These are phyloP conservation scores for Apis dorsata DNA, from an alignment of 1,140 invertebrate genomes.

Conservation along the genomic window DNA sequence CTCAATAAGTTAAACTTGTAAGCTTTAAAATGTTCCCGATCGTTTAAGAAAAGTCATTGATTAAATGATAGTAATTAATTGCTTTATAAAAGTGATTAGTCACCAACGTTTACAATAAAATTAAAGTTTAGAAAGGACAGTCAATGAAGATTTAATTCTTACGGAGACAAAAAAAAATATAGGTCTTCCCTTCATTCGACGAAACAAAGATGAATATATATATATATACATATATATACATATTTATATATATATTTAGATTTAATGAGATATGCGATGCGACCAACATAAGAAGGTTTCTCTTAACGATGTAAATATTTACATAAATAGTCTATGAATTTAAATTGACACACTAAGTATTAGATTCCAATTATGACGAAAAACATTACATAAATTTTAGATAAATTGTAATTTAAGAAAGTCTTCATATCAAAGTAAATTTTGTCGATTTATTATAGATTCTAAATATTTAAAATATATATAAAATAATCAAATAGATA, in stretches of 20 bases:
- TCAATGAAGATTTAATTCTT: not conserved
- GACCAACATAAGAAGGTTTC: conserved; percentile 49
- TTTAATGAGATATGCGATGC: conserved; percentile 32
- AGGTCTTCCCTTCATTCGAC: conserved; percentile 58
- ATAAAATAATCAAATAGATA: not conserved
- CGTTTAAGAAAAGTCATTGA: not conserved
- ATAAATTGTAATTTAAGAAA: conserved; percentile 37
- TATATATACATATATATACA: conserved; percentile 11
- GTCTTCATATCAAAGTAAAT: conserved; percentile 43
- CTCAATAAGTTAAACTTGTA: not conserved
- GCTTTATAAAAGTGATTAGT: conserved; percentile 12
- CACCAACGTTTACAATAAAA: conserved; percentile 2
- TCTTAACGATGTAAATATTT: conserved; percentile 51
- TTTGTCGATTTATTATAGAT: not conserved
- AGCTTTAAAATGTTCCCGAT: not conserved
- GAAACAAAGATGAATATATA: conserved; percentile 39
- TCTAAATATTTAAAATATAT: not conserved
- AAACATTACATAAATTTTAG: conserved; percentile 45
- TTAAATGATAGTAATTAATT: not conserved
- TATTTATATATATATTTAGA: conserved; percentile 43
- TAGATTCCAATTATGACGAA: conserved; percentile 35
- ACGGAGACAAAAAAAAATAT: conserved; percentile 31
- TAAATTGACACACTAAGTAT: not conserved
- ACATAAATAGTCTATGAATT: conserved; percentile 9
- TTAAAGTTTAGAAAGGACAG: not conserved